Evolutionary conservation across 2,888 invertebrate species (phyloP).

Genomic region (Harpagoxenus sublaevis): DNA sequence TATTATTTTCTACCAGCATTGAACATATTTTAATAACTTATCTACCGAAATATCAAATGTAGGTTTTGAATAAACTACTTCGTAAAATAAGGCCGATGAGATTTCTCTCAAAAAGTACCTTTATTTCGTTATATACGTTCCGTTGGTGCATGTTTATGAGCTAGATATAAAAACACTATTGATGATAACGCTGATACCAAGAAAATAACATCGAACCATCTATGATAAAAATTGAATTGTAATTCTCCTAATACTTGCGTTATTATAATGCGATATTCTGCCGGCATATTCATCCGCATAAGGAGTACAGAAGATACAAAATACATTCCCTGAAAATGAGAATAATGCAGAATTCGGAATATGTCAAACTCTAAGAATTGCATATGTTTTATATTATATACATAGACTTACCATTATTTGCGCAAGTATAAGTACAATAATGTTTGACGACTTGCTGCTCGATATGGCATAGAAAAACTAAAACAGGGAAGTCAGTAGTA

Average conservation of each 20-base stretch:
- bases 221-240: constrained; percentile 99
- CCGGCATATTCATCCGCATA: constrained; percentile 99
- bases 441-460: constrained; percentile 99
- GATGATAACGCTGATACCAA: constrained; percentile 98
- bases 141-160: constrained; percentile 94
- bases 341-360: constrained; percentile 13
- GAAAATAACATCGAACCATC: constrained; percentile 99
- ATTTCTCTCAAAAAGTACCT: constrained; percentile 55
- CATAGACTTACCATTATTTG: constrained; percentile 94
- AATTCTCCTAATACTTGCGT: constrained; percentile 97
- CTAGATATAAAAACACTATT: constrained; percentile 97
- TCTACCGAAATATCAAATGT: constrained; percentile 14
- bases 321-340: constrained; percentile 95
- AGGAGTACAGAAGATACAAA: constrained; percentile 98
- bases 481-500: constrained; percentile 80
- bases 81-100: constrained; percentile 29
- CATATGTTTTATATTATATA: constrained; percentile 12
- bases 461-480: constrained; percentile 99
- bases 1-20: background rate
- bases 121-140: constrained; percentile 81
- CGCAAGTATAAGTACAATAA: constrained; percentile 98
- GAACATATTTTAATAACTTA: constrained; percentile 10
- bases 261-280: constrained; percentile 97
- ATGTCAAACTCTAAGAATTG: background rate
- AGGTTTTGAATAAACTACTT: constrained; percentile 20